These are phyloP conservation scores for Pteronotus mesoamericanus DNA, from an alignment of 2,797 vertebrate genomes.

Conservation along the genomic window DNA sequence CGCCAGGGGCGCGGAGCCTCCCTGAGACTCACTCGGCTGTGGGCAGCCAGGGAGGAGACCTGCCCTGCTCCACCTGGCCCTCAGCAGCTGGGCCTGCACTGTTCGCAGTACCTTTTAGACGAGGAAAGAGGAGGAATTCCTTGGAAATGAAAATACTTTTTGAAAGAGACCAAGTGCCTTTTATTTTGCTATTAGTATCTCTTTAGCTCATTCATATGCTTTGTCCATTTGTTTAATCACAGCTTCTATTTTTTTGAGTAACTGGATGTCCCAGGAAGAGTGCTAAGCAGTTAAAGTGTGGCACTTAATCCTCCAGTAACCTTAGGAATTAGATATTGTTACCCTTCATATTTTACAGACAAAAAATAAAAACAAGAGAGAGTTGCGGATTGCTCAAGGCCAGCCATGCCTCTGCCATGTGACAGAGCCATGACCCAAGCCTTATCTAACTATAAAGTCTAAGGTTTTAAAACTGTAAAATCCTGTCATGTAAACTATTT, in stretches of 20 bases:
- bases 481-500: neutral
- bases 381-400: neutral
- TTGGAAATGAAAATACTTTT: neutral
- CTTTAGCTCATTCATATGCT: neutral
- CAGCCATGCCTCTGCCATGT: neutral
- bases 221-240: neutral
- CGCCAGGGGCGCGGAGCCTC: rapidly evolving
- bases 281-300: neutral
- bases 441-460: neutral
- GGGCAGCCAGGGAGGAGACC: rapidly evolving
- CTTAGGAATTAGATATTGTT: neutral
- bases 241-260: neutral
- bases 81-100: neutral
- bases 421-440: neutral
- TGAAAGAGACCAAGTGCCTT: neutral
- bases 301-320: neutral
- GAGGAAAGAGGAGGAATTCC: neutral
- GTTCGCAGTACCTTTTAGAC: neutral
- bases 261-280: neutral
- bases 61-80: rapidly evolving
- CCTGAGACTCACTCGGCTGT: rapidly evolving
- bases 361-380: neutral
- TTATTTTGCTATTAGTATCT: neutral
- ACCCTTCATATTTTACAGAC: neutral
- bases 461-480: neutral